Percentiles rank a stretch among this genome's conserved stretches.
These are phyloP conservation scores for Drosophila tanythrix DNA, from an alignment of 2,888 invertebrate species.

Conservation along the genomic window DNA sequence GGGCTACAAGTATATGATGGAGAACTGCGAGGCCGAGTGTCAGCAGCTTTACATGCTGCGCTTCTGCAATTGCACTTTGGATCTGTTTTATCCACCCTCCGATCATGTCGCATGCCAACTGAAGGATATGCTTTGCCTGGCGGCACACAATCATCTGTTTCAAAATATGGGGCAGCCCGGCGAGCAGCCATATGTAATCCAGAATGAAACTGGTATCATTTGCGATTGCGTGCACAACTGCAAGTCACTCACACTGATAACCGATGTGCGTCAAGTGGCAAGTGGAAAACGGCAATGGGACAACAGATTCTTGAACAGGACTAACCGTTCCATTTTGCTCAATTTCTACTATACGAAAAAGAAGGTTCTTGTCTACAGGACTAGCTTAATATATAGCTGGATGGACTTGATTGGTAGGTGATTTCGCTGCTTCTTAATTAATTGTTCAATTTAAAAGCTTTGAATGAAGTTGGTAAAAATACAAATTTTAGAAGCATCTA, in stretches of 20 bases:
- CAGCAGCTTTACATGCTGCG: conserved; percentile 73
- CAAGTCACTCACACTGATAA: conserved; percentile 70
- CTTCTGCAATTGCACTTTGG: conserved; percentile 81
- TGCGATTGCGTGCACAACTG: conserved; percentile 83
- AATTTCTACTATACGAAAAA: conserved; percentile 83
- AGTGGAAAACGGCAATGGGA: conserved; percentile 23
- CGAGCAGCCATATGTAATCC: conserved; percentile 67
- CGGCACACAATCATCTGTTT: conserved; percentile 64
- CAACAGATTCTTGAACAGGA: not conserved
- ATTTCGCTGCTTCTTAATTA: not conserved
- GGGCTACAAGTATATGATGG: conserved; percentile 75
- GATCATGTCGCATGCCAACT: conserved; percentile 64
- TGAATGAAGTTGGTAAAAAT: not conserved
- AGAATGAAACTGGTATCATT: conserved; percentile 63
- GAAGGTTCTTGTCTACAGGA: conserved; percentile 83
- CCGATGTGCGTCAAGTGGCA: conserved; percentile 61
- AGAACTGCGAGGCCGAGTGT: conserved; percentile 81
- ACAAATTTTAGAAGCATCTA: not conserved
- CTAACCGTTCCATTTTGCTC: conserved; percentile 68
- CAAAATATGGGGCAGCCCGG: conserved; percentile 62
- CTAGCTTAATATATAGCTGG: conserved; percentile 84
- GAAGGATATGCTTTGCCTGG: conserved; percentile 77
- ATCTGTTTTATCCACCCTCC: conserved; percentile 80
- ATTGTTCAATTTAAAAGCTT: not conserved
- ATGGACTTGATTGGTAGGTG: conserved; percentile 85